These are phyloP conservation scores for Bubo bubo DNA, from an alignment of 2,113 vertebrate genomes.

Conservation along the genomic window DNA sequence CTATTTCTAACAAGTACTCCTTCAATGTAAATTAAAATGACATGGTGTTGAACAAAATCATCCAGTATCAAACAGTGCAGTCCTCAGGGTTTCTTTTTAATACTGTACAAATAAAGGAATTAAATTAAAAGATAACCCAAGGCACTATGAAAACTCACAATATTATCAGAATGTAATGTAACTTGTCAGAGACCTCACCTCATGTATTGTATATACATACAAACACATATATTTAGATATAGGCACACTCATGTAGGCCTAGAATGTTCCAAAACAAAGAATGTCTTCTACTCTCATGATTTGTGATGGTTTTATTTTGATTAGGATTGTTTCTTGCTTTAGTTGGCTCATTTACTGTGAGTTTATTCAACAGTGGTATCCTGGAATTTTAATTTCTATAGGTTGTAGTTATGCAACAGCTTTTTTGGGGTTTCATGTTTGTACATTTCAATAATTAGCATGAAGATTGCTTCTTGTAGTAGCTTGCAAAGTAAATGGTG, in stretches of 20 bases:
- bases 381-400: neutral
- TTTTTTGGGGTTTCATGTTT: neutral
- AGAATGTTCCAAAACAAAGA: neutral
- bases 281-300: neutral
- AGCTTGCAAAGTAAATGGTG: neutral
- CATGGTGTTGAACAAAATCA: neutral
- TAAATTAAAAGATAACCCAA: neutral
- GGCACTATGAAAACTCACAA: neutral
- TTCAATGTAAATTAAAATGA: conserved; percentile 48
- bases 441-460: neutral
- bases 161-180: neutral
- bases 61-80: neutral
- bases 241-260: neutral
- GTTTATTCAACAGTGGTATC: neutral
- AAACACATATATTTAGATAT: too few relatives aligned
- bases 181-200: neutral
- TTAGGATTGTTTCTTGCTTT: neutral
- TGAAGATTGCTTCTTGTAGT: neutral
- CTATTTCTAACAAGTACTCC: conserved; percentile 44
- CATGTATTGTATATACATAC: too few relatives aligned
- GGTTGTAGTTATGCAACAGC: neutral
- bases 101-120: conserved; percentile 4
- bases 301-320: neutral
- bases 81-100: neutral
- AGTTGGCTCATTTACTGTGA: neutral